These are phyloP conservation scores for Mixornis gularis DNA, from an alignment of 2,113 vertebrate genomes.

Conservation along the genomic window DNA sequence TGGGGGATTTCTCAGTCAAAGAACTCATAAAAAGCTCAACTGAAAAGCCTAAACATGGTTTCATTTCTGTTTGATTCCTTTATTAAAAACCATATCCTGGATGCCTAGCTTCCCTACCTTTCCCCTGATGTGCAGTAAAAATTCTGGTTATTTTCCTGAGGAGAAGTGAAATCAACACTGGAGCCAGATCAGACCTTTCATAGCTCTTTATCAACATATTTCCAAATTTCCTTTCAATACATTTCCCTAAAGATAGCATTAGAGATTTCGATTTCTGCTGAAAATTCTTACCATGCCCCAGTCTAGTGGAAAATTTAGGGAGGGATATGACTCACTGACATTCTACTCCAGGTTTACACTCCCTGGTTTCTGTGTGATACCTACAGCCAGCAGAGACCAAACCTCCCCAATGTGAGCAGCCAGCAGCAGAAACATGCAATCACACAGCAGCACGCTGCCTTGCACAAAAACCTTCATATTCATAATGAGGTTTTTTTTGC, in stretches of 20 bases:
- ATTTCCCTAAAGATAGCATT: not conserved
- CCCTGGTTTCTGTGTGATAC: not conserved
- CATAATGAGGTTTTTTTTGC: not conserved
- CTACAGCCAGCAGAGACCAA: not conserved
- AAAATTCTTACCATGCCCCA: not conserved
- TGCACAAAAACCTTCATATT: not conserved
- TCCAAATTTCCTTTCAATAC: not conserved
- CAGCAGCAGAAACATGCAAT: not conserved
- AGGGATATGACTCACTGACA: not conserved
- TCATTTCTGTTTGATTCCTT: not conserved
- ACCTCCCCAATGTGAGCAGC: not conserved
- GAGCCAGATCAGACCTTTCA: not conserved
- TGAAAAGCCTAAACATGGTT: not conserved
- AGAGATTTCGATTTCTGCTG: not conserved
- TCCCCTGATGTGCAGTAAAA: not conserved
- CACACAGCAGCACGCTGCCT: fast-evolving
- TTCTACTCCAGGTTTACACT: not conserved
- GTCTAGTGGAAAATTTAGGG: not conserved
- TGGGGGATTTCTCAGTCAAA: not conserved
- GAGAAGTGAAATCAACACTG: not conserved
- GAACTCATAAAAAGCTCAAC: not conserved
- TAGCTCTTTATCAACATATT: not conserved
- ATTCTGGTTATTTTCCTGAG: not conserved
- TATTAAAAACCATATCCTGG: not conserved
- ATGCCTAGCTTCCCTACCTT: not conserved